Base-by-base conservation (phyloP, 2,113 vertebrate genomes). In the Ictalurus punctatus region DNA sequence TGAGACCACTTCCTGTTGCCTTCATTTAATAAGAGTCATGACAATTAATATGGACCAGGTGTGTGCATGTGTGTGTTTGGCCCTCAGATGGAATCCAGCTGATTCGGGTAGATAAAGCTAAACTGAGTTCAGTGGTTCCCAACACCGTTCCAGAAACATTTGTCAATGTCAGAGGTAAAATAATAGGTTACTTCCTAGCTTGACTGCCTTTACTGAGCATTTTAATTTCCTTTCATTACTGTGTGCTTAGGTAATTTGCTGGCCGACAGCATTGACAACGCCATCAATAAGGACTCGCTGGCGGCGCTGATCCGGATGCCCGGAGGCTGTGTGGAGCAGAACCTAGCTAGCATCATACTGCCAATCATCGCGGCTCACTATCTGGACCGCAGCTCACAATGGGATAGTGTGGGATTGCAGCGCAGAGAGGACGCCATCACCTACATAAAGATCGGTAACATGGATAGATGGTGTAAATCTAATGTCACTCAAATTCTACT, bases 241-340 rank as follows among this genome's bases (percentile, higher is more conserved):
- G 37, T 61, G 13, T 85, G 10, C 81, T 58, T 86, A 96, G 96
- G 96, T 1, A 93, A 92, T 27, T 30, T 95, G 88, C 81, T 96
- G 89, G 95, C 95, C 0, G 96, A 96, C 92, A 95, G 95, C 30
- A 95, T 96, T 1, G 95, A 96, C 34, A 96, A 96, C 93, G 95
- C 95, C 54, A 95, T 96, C 92, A 95, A 87, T 0, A 91, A 94
- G 13, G 95, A 96, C 93, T 95, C 96, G 1, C 90, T 96, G 90
- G 95, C 91, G 0, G 85, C 97, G 63, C 95, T 99, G 65, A 97
- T 99, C 17, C 91, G 90, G 81, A 96, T 96, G 0, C 98, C 97
- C 0, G 89, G 96, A 0, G 98, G 98, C 16, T 98, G 96, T 0
- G 98, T 98, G 61, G 98, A 99, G 93, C 97, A 98, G 95, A 99